A percentile compares a stretch with the other conserved stretches of the same genome.
Evolutionary conservation across 2,113 vertebrate genomes (phyloP).

Genomic region (Malurus melanocephalus): DNA sequence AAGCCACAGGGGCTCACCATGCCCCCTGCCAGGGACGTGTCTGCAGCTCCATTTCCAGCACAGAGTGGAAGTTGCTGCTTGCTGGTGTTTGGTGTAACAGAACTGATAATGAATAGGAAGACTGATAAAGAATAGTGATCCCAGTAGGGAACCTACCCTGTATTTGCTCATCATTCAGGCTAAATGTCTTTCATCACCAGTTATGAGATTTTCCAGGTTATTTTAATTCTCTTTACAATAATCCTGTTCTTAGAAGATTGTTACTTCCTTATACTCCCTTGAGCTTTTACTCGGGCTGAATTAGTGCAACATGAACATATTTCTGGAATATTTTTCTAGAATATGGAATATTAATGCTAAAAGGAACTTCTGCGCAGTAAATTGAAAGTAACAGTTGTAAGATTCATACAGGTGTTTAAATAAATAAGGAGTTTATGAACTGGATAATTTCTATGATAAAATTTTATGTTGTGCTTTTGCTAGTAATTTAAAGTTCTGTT

Average conservation of each 20-base stretch:
- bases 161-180: background rate
- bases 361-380: background rate
- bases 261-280: background rate
- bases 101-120: background rate
- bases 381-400: background rate
- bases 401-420: background rate
- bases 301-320: background rate
- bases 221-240: background rate
- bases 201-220: background rate
- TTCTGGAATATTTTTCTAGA: background rate
- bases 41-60: background rate
- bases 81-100: background rate
- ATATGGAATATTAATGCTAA: background rate
- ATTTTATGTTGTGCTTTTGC: background rate
- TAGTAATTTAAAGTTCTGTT: background rate
- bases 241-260: background rate
- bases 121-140: background rate
- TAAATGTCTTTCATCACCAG: background rate
- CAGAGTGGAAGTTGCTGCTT: background rate
- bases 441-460: background rate
- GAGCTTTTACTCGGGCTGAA: background rate
- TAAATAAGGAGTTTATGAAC: background rate
- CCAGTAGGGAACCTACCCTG: background rate
- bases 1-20: rapidly evolving
- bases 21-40: background rate